A percentile compares a stretch with the other conserved stretches of the same genome.
These are phyloP conservation scores for Delia radicum DNA, from an alignment of 1,140 invertebrate genomes.

Conservation along the genomic window DNA sequence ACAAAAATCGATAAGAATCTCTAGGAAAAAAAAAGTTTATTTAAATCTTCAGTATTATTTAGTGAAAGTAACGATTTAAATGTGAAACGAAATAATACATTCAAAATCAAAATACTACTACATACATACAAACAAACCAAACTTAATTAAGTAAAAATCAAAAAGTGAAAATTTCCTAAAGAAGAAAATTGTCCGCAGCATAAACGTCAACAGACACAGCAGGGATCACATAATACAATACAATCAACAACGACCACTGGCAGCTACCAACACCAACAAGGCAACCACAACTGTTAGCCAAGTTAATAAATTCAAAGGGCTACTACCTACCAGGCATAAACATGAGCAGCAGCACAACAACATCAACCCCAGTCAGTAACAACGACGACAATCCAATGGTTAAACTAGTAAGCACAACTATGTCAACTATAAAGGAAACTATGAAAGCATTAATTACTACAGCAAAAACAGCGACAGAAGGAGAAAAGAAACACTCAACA, in stretches of 20 bases:
- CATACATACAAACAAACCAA: too few relatives aligned
- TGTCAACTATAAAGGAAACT: slow-evolving; percentile 38
- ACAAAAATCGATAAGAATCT: neutral
- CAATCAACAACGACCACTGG: neutral
- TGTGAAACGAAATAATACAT: neutral
- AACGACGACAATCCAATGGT: too few relatives aligned
- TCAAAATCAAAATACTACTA: too few relatives aligned
- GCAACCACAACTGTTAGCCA: too few relatives aligned
- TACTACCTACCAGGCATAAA: neutral
- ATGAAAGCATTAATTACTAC: slow-evolving; percentile 47
- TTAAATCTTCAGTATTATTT: too few relatives aligned
- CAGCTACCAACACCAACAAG: neutral
- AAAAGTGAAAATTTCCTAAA: neutral
- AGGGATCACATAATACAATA: neutral
- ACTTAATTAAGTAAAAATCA: neutral
- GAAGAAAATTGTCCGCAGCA: neutral
- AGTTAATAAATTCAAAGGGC: neutral
- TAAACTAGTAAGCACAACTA: slow-evolving; percentile 42
- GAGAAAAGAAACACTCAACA: neutral
- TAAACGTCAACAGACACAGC: neutral
- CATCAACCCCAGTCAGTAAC: too few relatives aligned
- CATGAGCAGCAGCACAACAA: neutral
- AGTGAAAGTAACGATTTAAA: neutral
- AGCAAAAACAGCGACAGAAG: slow-evolving; percentile 28
- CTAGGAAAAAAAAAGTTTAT: neutral